Conservation (phyloP, 2,888 invertebrate species). For the Drosophila antonietae region DNA sequence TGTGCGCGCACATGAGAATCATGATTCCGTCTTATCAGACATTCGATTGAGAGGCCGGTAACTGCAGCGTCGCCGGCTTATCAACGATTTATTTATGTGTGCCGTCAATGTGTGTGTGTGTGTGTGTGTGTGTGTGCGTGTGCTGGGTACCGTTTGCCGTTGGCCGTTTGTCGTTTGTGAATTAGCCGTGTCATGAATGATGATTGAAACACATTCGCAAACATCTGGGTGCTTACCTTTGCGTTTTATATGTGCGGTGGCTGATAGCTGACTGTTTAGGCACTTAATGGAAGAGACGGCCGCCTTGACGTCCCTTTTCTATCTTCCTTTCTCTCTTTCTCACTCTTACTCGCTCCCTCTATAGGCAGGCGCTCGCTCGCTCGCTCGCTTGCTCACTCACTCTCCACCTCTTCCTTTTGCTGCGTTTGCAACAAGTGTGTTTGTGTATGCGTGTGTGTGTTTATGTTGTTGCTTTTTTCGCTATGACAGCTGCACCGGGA, state of each 20-base stretch:
- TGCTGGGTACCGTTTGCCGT: constrained; percentile 56
- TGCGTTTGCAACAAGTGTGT: constrained; percentile 70
- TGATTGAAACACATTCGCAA: constrained; percentile 38
- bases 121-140: constrained; percentile 17
- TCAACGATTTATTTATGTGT: constrained; percentile 41
- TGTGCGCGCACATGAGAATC: constrained; percentile 71
- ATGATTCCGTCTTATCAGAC: constrained; percentile 74
- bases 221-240: constrained; percentile 63
- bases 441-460: constrained; percentile 19
- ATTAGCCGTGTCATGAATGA: constrained; percentile 59
- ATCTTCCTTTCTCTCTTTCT: background rate
- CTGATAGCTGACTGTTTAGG: constrained; percentile 61
- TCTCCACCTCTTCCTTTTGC: constrained; percentile 40
- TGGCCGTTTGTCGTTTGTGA: constrained; percentile 34
- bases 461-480: constrained; percentile 24
- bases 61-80: constrained; percentile 65
- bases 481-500: constrained; percentile 57
- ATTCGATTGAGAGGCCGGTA: constrained; percentile 49
- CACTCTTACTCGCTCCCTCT: constrained; percentile 6
- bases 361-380: background rate
- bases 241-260: constrained; percentile 63
- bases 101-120: constrained; percentile 13
- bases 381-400: constrained; percentile 2
- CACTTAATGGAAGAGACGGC: constrained; percentile 59
- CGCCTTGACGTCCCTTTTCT: constrained; percentile 29